Base-by-base conservation (phyloP, 2,797 vertebrate genomes). In the Acanthurus lineatus region DNA sequence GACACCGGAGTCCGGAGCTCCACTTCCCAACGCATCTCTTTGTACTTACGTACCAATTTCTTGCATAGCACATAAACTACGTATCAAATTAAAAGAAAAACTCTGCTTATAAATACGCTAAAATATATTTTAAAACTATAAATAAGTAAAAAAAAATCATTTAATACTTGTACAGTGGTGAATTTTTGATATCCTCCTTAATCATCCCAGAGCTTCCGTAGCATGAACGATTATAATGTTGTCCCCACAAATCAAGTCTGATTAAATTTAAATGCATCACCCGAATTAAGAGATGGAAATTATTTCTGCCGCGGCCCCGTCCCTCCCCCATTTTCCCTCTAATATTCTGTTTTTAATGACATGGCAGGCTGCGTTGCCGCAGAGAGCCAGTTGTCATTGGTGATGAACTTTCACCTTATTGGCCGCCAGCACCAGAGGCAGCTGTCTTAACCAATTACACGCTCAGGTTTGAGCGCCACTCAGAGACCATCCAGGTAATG, bases 401-500 rank as follows among this genome's bases (percentile, higher is more conserved):
- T 77, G 87, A 92, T 93, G 94, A 94, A 95, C 95, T 94, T 88
- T 94, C 90, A 94, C 94, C 92, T 88, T 91, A 91, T 92, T 92
- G 93, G 92, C 89, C 75, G 85, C 84, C 62, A 80, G 85, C 92
- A 88, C 89, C 89, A 92, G 94, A 93, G 93, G 93, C 91, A 64
- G 88, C 93, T 95, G 95, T 95, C 95, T 93, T 75, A 92, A 91
- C 90, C 90, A 90, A 94, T 95, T 95, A 95, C 93, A 95, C 88
- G 93, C 93, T 93, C 65, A 8, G 77, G 86, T 90, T 93, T 91
- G 93, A 95, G 91, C 79, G 88, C 83, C 93, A 92, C 93, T 94
- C 91, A 89, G 82, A 60, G 82, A 92, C 80, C 86, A 78, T 86
- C 89, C 94, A 95, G 94, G 94, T 95, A 94, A 93, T 82, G 90